Conservation (phyloP, 2,797 vertebrate species). For the Benthosema pterotum region DNA sequence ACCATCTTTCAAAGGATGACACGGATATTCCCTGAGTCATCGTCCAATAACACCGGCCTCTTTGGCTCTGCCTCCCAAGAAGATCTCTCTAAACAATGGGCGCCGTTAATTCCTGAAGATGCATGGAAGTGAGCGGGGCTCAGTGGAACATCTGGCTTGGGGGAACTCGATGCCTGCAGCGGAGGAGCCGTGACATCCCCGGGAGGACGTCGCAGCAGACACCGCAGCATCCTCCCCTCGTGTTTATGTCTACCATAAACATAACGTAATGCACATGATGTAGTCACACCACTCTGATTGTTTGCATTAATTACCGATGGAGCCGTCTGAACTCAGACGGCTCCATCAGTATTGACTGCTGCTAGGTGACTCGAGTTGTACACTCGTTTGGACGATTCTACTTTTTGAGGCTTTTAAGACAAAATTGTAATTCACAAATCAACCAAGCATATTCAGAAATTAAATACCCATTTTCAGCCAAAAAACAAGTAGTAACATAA, state of each 20-base stretch:
- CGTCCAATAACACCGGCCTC: not conserved
- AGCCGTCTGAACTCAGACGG: no score
- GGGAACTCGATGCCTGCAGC: no score
- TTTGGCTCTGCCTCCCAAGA: conserved; percentile 1
- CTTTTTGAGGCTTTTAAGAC: no score
- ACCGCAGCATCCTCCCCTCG: conserved; percentile 14
- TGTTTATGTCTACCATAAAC: conserved; percentile 63
- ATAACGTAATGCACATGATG: conserved; percentile 29
- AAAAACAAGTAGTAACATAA: no score
- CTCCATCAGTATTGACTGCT: no score
- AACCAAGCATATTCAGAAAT: no score
- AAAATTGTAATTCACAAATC: no score
- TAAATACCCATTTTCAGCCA: no score
- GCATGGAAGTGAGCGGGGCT: not conserved
- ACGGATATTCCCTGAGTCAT: conserved; percentile 19
- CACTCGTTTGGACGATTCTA: no score
- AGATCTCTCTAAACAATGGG: conserved; percentile 31
- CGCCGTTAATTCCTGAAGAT: conserved; percentile 22
- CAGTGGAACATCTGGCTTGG: no score
- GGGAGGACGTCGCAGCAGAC: conserved; percentile 55
- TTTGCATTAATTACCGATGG: conserved; percentile 13
- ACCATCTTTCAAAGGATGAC: not conserved
- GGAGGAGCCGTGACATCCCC: not conserved
- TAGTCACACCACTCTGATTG: not conserved
- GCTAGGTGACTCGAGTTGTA: no score